Base-by-base conservation (phyloP, 2,888 invertebrate species). In the Ophonus ardosiacus region DNA sequence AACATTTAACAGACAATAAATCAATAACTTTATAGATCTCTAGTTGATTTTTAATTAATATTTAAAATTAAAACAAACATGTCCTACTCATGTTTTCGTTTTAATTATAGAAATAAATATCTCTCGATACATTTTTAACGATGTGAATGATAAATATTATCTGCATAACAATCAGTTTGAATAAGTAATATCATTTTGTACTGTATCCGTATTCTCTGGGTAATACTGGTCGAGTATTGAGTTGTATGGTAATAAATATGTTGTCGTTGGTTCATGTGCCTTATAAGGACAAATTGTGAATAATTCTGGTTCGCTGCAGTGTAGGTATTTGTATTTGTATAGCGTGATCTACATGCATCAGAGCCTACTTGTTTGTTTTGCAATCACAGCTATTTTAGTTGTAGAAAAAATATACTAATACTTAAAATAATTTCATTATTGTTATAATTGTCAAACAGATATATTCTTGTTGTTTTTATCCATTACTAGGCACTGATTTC, bases 221-320 rank as follows among this genome's bases (percentile, higher is more conserved):
- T 13, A 51, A 51, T 51, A 51, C 13, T 51, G 43, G 6, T 13
- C 59, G 59, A 17, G 59, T 15, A 74, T 74, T 74, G 71, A 74
- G 71, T 74, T 74, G 71, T 74, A 74, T 74, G 71, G 71, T 74
- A 74, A 74, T 74, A 74, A 74, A 74, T 74, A 74, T 18, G 18
- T 63, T 59, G 15, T n/a, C n/a, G 38, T 68, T 38, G 13, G 63
- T 21, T 15, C 71, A 43, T 74, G 71, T n/a, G 17, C 71, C 51
- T 17, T 74, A 74, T 74, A 74, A 74, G 71, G 71, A 74, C 71
- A 74, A 74, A 74, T 74, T 74, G 71, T 74, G 71, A 74, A 74
- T 74, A 74, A 74, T 74, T 74, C 71, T 74, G 71, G 13, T 40
- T 15, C 40, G 68, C 40, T 71, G 63, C 63, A 63, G 63, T 63